Percentiles rank a stretch among this genome's conserved stretches.
Evolutionary conservation across 35 echinoderm and acorn worm species (phyloP).

Genomic region (Nesometra sesokonis): DNA sequence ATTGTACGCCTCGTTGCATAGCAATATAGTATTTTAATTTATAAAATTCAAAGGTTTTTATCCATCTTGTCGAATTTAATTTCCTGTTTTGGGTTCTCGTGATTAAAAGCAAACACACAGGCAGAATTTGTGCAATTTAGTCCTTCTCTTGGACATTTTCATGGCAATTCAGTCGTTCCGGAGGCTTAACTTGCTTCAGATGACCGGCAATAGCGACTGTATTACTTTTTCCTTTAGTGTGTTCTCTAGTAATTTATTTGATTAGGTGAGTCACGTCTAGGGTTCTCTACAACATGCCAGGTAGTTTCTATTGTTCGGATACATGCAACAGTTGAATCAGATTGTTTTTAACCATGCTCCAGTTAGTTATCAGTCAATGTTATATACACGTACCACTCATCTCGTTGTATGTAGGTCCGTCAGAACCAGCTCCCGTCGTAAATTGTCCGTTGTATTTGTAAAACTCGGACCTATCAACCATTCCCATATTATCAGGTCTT

Average conservation of each 20-base stretch:
- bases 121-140: not conserved
- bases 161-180: too few relatives aligned
- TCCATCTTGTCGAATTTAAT: not conserved
- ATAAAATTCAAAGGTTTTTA: not conserved
- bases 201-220: too few relatives aligned
- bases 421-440: not conserved
- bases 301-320: too few relatives aligned
- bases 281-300: not conserved
- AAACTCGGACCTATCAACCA: not conserved
- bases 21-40: not conserved
- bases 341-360: not conserved
- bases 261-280: not conserved
- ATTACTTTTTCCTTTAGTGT: too few relatives aligned
- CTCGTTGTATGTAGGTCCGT: not conserved
- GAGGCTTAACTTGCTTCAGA: too few relatives aligned
- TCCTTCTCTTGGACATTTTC: too few relatives aligned
- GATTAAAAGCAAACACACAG: not conserved
- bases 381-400: not conserved
- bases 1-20: not conserved
- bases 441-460: not conserved
- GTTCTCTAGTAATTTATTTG: too few relatives aligned
- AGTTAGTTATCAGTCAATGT: too few relatives aligned
- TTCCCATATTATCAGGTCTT: not conserved
- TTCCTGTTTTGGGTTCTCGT: not conserved
- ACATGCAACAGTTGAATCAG: not conserved